Evolutionary conservation across 2,113 vertebrate species (phyloP), one percentile per base, ranked within the genome.

Genomic region (Lucifuga dentata): DNA sequence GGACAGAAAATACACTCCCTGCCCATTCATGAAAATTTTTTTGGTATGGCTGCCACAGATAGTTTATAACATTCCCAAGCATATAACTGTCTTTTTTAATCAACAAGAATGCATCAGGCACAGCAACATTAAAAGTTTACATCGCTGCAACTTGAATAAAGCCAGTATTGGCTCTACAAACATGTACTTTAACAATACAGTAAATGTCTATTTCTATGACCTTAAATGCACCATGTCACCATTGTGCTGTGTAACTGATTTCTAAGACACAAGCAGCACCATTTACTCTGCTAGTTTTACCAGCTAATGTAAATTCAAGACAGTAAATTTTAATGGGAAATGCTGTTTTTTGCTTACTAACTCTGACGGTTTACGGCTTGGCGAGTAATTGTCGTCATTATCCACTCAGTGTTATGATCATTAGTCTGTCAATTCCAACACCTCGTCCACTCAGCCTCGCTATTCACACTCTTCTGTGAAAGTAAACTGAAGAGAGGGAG

Each of bases 361-460:
- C 69, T 64, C 43, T 17, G 44, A 35, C 41, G 58, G 76, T 88
- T 85, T 80, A 83, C 26, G 20, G 69, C 72, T 74, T 74, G 32
- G 55, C 68, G 69, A 56, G 68, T 67, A 67, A 55, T 58, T 76
- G 69, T 46, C 73, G 55, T 80, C 84, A 87, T 86, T 87, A 85
- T 72, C 59, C 49, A 13, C 57, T 74, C 64, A 75, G 78, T 87
- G 84, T 76, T 65, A 87, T 45, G 56, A 40, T 72, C 73, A 83
- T 87, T 88, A 86, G 76, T 73, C 66, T 71, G 64, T 80, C 76
- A 80, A 44, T 76, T 73, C 59, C 77, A 74, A 76, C 80, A 73
- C 49, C 36, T 72, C 77, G 78, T 59, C 59, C 68, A 38, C 59
- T 75, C 62, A 50, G 10, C 26, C 32, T 23, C 11, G 60, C 80